Evolutionary conservation across 2,113 vertebrate genomes (phyloP), one percentile per base, ranked within the genome.

Genomic region (Upupa epops): DNA sequence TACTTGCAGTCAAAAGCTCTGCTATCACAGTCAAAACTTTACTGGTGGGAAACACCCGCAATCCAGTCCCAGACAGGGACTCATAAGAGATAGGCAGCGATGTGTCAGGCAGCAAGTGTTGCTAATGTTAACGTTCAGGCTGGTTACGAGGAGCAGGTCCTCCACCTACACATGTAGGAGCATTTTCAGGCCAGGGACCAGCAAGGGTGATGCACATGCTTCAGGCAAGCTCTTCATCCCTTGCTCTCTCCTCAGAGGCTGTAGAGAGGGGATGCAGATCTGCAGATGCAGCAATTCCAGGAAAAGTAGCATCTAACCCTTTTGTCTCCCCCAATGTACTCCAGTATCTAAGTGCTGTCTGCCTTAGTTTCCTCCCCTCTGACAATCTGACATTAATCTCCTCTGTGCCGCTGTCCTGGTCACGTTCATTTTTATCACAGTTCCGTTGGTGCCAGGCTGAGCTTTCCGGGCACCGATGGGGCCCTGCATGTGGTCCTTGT

Each of bases 341-440:
- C 59, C 79, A 83, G 76, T 92, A 86, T 95, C 92, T 96, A 88
- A 95, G 80, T 87, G 83, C 71, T 96, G 87, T 96, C 92, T 4
- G 88, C 94, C 70, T 82, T 77, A 79, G 90, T 92, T 96, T 97
- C 94, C 94, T 96, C 92, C 91, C 49, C 97, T 97, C 95, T 97
- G 97, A 97, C 96, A 97, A 97, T 97, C 94, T 94, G 94, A 97
- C 97, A 97, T 98, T 96, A 97, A 97, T 97, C 97, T 97, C 95
- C 87, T 94, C 95, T 13, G n/a, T 10, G 11, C 72, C 5, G 85
- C 97, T 97, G 96, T 97, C 97, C 97, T 96, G 96, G 96, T 97
- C 97, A 97, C 79, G n/a, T 97, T 97, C 97, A 96, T 91, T 96
- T 98, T 98, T 98, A 98, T 98, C 97, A 97, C 96, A 96, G 97